Conservation (phyloP, 1,140 invertebrate species). For the Heliconius hermathena region DNA sequence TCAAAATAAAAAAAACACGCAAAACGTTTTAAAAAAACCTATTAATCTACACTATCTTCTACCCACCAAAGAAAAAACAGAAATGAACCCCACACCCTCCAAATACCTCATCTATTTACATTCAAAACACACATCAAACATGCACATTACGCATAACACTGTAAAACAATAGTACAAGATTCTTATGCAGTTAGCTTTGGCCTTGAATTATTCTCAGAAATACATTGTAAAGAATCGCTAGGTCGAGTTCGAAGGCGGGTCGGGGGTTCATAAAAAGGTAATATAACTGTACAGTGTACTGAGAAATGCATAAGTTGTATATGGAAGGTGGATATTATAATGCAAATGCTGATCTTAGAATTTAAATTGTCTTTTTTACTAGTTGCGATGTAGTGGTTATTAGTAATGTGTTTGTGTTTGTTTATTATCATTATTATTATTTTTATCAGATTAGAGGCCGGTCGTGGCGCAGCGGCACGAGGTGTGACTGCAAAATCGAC, state of each 20-base stretch:
- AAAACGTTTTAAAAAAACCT: too few relatives aligned
- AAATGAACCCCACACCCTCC: not conserved
- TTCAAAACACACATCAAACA: not conserved
- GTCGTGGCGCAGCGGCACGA: too few relatives aligned
- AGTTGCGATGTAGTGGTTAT: not conserved
- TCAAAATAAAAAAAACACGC: too few relatives aligned
- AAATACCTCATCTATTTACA: not conserved
- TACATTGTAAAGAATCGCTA: constrained; percentile 14
- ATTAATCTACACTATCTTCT: not conserved
- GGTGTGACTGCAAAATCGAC: too few relatives aligned
- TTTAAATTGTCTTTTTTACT: constrained; percentile 10
- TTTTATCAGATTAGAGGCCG: too few relatives aligned
- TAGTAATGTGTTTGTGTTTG: not conserved
- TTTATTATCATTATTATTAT: too few relatives aligned
- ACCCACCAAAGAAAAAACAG: not conserved
- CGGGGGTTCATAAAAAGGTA: constrained; percentile 16
- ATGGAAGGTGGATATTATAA: not conserved
- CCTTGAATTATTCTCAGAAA: constrained; percentile 54
- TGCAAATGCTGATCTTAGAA: not conserved
- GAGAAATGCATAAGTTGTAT: not conserved
- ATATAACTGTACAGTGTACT: constrained; percentile 1
- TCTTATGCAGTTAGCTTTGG: constrained; percentile 44
- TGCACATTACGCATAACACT: not conserved
- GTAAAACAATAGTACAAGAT: constrained; percentile 29
- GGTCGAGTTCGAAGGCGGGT: not conserved